phyloP scores from a whole-genome alignment of 2,113 vertebrate genomes.

The Clarias gariepinus region DNA sequence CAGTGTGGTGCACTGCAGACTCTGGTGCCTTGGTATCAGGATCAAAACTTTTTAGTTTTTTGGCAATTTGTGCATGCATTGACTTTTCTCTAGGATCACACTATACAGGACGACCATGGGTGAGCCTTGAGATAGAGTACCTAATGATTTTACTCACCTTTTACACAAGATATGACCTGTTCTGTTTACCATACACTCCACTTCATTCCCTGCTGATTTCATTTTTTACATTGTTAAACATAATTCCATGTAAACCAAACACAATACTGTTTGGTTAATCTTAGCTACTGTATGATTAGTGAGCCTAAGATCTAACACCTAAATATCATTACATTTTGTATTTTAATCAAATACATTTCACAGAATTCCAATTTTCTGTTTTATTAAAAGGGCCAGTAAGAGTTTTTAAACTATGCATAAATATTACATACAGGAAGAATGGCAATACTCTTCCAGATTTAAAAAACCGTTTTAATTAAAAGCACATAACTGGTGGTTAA shows the following conservation, averaged over 20 bases:
- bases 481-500: background rate
- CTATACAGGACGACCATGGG: no score
- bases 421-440: conserved; percentile 25
- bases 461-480: background rate
- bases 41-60: no score
- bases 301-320: background rate
- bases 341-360: background rate
- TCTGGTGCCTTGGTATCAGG: no score
- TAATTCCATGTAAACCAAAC: background rate
- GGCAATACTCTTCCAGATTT: background rate
- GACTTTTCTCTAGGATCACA: no score
- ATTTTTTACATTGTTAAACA: background rate
- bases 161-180: background rate
- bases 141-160: background rate
- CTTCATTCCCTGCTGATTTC: background rate
- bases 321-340: background rate
- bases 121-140: no score
- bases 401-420: conserved; percentile 4
- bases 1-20: no score
- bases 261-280: background rate
- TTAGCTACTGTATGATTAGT: background rate
- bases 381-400: background rate
- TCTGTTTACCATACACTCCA: background rate
- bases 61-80: no score
- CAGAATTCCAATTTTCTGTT: background rate